Percentiles rank a stretch among this genome's conserved stretches.
Conservation (phyloP, 2,888 invertebrate genomes). For the Microplitis deprimator region DNA sequence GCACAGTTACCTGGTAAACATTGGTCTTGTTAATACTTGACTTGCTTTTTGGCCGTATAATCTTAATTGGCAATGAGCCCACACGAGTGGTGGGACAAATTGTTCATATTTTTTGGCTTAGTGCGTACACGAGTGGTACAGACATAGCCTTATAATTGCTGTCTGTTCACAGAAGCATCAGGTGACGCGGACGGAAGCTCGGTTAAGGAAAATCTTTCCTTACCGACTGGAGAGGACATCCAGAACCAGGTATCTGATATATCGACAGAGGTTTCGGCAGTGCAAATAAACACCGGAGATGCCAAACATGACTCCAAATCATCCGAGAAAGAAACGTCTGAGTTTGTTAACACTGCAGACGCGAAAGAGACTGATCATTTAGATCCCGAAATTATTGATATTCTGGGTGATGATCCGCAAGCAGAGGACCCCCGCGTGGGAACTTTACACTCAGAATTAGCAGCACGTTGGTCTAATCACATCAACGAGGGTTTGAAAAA, state of each 20-base stretch:
- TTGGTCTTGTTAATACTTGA: not conserved
- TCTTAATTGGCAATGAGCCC: conserved; percentile 1
- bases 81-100: conserved; percentile 4
- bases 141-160: not conserved
- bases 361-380: too few species aligned
- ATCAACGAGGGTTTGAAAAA: conserved; percentile 30
- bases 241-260: too few species aligned
- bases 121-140: conserved; percentile 7
- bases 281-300: too few species aligned
- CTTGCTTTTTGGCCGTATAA: not conserved
- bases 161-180: not conserved
- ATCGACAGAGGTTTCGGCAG: too few species aligned
- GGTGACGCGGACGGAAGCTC: not conserved
- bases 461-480: conserved; percentile 35
- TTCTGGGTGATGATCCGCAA: conserved; percentile 39
- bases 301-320: too few species aligned
- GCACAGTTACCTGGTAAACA: not conserved
- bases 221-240: too few species aligned
- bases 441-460: conserved; percentile 23
- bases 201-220: not conserved
- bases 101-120: not conserved
- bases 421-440: conserved; percentile 26
- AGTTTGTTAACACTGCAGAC: too few species aligned
- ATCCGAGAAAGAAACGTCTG: too few species aligned
- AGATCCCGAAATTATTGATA: conserved; percentile 16